Evolutionary conservation across 2,888 invertebrate species (phyloP).

Genomic region (Hyppa rectilinea): DNA sequence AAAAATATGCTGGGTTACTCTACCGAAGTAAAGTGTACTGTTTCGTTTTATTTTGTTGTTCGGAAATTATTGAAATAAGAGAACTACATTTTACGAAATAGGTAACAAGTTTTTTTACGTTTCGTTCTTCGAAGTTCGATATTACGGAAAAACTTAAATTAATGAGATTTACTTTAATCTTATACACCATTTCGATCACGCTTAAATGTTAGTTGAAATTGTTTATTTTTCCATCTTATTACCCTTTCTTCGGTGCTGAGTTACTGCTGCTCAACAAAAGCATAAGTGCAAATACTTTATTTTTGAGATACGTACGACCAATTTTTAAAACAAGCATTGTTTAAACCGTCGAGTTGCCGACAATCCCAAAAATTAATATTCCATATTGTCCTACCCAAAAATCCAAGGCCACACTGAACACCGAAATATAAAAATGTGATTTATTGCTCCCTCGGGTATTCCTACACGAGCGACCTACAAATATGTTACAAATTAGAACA

Average conservation of each 20-base stretch:
- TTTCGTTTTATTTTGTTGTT: conserved; percentile 27
- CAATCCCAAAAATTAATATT: neutral
- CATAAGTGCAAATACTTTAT: neutral
- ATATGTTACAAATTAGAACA: conserved; percentile 36
- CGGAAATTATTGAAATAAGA: conserved; percentile 13
- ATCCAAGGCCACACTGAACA: conserved; percentile 5
- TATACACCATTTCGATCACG: neutral
- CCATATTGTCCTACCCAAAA: conserved; percentile 1
- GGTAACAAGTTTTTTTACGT: neutral
- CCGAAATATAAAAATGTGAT: conserved; percentile 41
- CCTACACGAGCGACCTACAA: conserved; percentile 20
- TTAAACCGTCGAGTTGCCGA: neutral
- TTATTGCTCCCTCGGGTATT: conserved; percentile 27
- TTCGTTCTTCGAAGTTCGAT: neutral
- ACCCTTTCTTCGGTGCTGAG: neutral
- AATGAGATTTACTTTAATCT: neutral
- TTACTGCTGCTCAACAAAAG: neutral
- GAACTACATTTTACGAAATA: neutral
- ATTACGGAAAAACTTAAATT: neutral
- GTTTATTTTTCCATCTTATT: neutral
- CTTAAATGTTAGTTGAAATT: neutral
- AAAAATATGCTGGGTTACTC: conserved; percentile 48
- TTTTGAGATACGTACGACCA: neutral
- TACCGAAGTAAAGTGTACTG: no score
- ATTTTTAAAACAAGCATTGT: neutral